phyloP scores from a whole-genome alignment of 2,888 invertebrate genomes.

The Bellardia pandia region DNA sequence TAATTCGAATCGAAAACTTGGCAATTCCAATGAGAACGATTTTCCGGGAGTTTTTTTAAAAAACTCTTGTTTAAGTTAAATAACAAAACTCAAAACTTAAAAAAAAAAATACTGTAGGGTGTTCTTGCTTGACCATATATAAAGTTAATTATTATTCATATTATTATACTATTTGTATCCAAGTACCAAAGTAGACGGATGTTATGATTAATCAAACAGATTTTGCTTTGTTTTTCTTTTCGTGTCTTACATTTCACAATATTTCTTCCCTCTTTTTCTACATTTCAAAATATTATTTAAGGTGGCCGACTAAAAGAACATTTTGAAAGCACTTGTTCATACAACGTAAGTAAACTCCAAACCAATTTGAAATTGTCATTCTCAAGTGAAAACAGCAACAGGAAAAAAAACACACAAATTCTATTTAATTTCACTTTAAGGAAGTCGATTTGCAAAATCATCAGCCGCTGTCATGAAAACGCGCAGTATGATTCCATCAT shows the following conservation, averaged over 20 bases:
- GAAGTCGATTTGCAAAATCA: slow-evolving; percentile 38
- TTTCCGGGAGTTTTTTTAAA: too few relatives aligned
- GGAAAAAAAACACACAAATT: not conserved
- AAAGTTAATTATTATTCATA: not conserved
- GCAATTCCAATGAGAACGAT: too few relatives aligned
- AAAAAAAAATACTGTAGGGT: not conserved
- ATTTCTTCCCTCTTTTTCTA: not conserved
- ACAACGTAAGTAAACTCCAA: not conserved
- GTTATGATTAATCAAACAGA: slow-evolving; percentile 71
- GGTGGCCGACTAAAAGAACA: not conserved
- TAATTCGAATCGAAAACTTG: too few relatives aligned
- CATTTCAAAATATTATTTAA: slow-evolving; percentile 18
- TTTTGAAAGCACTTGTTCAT: slow-evolving; percentile 34
- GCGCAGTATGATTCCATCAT: not conserved
- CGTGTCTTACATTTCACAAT: slow-evolving; percentile 4
- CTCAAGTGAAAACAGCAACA: not conserved
- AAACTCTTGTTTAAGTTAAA: too few relatives aligned
- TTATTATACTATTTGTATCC: not conserved
- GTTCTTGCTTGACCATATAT: not conserved
- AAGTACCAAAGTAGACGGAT: slow-evolving; percentile 62
- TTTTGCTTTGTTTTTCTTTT: slow-evolving; percentile 14
- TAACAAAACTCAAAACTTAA: too few relatives aligned
- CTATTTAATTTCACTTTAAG: slow-evolving; percentile 22
- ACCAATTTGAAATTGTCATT: slow-evolving; percentile 11
- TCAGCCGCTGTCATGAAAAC: slow-evolving; percentile 18